Conservation (phyloP, 2,888 invertebrate species). For the Schizaphis graminum region DNA sequence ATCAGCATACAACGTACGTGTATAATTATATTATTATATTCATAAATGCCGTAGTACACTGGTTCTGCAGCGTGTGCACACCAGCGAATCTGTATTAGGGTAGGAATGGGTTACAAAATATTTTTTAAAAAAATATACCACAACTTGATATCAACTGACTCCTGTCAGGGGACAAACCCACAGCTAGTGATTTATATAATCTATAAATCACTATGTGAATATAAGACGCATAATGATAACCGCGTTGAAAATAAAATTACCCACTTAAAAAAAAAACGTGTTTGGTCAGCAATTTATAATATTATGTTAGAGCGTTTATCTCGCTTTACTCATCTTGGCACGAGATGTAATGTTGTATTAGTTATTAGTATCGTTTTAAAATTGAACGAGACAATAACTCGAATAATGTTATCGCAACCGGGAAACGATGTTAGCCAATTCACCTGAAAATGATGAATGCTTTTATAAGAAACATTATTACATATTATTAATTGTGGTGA, state of each 20-base stretch:
- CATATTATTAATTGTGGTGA: background rate
- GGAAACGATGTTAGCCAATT: background rate
- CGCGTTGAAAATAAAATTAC: background rate
- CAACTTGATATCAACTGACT: background rate
- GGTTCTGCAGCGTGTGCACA: background rate
- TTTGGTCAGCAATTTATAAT: background rate
- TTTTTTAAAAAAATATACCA: background rate
- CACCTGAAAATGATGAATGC: background rate
- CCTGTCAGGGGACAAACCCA: background rate
- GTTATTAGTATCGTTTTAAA: background rate
- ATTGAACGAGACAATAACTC: background rate
- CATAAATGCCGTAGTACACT: background rate
- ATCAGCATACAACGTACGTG: background rate
- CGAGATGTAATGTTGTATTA: background rate
- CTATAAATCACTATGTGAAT: background rate
- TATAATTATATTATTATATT: background rate
- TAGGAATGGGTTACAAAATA: background rate
- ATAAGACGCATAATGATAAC: background rate
- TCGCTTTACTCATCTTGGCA: background rate
- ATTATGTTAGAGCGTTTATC: background rate
- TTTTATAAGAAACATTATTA: background rate
- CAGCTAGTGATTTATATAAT: background rate
- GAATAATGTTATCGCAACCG: background rate
- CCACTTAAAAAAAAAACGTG: background rate
- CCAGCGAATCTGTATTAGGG: background rate